Percentiles rank a stretch among this genome's conserved stretches.
phyloP scores from a whole-genome alignment of 2,113 vertebrate genomes.

The Centropus unirufus region DNA sequence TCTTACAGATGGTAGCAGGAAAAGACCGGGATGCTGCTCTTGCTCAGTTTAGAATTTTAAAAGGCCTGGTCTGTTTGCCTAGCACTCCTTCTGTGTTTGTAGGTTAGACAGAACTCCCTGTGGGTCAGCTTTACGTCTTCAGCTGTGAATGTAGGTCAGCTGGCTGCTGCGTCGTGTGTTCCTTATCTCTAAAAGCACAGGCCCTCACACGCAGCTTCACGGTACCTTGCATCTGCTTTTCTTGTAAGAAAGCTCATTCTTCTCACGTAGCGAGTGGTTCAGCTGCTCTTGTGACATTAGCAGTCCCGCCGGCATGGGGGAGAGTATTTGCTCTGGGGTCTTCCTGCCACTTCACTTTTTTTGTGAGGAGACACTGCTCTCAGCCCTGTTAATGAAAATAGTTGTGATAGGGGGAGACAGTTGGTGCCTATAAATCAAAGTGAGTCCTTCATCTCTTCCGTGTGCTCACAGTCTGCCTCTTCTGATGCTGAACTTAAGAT shows the following conservation, averaged over 20 bases:
- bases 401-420: background rate
- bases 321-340: background rate
- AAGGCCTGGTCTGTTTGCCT: background rate
- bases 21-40: background rate
- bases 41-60: background rate
- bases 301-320: background rate
- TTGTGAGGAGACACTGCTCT: background rate
- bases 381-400: background rate
- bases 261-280: accelerated
- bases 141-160: conserved; percentile 55
- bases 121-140: conserved; percentile 33
- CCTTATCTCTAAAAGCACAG: background rate
- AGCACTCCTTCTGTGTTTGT: conserved; percentile 39
- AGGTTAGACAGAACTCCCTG: conserved; percentile 45
- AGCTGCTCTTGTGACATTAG: background rate
- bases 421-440: background rate
- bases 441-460: background rate
- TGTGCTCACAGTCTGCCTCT: background rate
- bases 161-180: background rate
- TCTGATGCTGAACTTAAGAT: background rate
- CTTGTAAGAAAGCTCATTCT: background rate
- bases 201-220: background rate
- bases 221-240: background rate
- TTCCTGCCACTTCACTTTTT: background rate
- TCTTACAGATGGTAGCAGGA: background rate